phyloP scores from a whole-genome alignment of 1,140 invertebrate species.

The Dufourea novaeangliae region DNA sequence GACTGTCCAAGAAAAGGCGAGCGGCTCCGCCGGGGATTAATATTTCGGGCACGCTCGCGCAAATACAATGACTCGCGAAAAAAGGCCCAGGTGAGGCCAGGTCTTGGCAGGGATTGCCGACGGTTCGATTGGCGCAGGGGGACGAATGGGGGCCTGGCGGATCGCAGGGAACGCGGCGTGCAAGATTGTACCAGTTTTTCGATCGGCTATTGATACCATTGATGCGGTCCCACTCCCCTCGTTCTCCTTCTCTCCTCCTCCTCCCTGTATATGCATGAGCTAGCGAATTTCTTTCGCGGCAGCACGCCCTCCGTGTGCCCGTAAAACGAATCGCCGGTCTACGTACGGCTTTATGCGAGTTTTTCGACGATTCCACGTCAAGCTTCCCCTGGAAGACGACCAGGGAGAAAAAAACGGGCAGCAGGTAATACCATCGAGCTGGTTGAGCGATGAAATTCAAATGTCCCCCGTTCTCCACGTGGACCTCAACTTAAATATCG shows the following conservation, averaged over 20 bases:
- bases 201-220: constrained; percentile 74
- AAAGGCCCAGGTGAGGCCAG: constrained; percentile 73
- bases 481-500: constrained; percentile 13
- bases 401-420: constrained; percentile 12
- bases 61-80: constrained; percentile 75
- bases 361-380: constrained; percentile 64
- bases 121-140: constrained; percentile 4
- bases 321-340: constrained; percentile 75
- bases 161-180: constrained; percentile 58
- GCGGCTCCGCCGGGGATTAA: constrained; percentile 58
- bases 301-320: constrained; percentile 74
- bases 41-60: constrained; percentile 75
- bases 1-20: not conserved
- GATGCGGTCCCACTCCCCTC: constrained; percentile 62
- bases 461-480: constrained; percentile 9
- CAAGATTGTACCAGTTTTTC: constrained; percentile 81
- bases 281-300: constrained; percentile 75
- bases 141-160: constrained; percentile 16
- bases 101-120: constrained; percentile 40
- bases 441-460: constrained; percentile 46
- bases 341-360: constrained; percentile 67
- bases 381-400: constrained; percentile 40
- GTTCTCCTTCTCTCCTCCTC: no score
- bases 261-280: constrained; percentile 77
- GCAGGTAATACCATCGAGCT: constrained; percentile 43